phyloP scores from a whole-genome alignment of 2,797 vertebrate genomes.

The Discoglossus pictus region DNA sequence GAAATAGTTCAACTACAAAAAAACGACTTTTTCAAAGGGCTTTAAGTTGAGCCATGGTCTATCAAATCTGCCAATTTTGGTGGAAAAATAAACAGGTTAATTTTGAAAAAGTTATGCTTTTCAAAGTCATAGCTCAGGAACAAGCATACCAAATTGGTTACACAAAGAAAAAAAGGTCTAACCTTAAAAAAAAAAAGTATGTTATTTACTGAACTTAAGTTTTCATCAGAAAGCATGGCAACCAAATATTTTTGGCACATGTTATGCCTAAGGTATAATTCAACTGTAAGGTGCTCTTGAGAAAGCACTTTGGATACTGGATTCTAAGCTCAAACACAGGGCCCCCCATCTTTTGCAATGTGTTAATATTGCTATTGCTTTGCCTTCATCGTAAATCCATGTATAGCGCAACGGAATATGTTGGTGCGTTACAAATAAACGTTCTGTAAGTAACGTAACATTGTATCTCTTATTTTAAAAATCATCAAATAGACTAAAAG shows the following conservation, averaged over 20 bases:
- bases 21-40: slow-evolving; percentile 29
- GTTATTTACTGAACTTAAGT: slow-evolving; percentile 19
- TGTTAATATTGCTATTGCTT: no score
- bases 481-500: slow-evolving; percentile 35
- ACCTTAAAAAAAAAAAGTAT: slow-evolving; percentile 19
- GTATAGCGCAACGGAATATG: no score
- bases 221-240: slow-evolving; percentile 16
- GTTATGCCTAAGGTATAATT: no score
- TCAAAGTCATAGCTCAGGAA: slow-evolving; percentile 24
- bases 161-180: slow-evolving; percentile 8
- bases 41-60: slow-evolving; percentile 18
- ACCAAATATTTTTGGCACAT: no score
- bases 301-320: no score
- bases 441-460: slow-evolving; percentile 31
- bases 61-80: slow-evolving; percentile 33
- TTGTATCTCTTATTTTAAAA: slow-evolving; percentile 19
- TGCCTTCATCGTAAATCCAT: no score
- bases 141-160: slow-evolving; percentile 21
- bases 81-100: slow-evolving; percentile 41
- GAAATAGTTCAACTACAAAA: slow-evolving; percentile 32
- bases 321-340: no score
- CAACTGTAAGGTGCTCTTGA: no score
- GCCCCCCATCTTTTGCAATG: no score
- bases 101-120: slow-evolving; percentile 35
- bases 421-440: no score